Percentiles rank a stretch among this genome's conserved stretches.
Conservation (phyloP, 2,113 vertebrate genomes). For the Vulpes lagopus region DNA sequence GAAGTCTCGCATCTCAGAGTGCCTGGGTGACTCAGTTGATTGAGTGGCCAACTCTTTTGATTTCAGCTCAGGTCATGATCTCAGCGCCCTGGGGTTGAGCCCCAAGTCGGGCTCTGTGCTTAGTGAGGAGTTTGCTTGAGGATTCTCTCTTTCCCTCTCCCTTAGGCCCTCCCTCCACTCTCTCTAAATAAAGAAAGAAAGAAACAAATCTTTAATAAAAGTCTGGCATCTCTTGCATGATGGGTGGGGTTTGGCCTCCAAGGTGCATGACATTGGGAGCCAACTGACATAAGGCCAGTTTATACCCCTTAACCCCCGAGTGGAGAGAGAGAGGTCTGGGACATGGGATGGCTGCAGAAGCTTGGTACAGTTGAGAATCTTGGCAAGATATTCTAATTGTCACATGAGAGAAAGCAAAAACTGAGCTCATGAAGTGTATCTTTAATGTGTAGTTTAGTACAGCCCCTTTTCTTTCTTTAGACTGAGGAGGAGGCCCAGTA, state of each 20-base stretch:
- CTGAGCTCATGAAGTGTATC: neutral
- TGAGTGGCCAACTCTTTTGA: neutral
- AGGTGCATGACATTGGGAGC: neutral
- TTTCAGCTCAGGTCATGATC: neutral
- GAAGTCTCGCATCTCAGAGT: neutral
- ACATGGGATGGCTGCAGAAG: neutral
- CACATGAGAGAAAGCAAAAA: neutral
- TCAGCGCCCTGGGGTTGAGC: neutral
- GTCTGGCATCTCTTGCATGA: neutral
- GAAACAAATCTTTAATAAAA: neutral
- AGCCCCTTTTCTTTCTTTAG: neutral
- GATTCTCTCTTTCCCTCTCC: neutral
- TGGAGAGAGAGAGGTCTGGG: neutral
- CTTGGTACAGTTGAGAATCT: neutral
- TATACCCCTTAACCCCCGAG: accelerated
- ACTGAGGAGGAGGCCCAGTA: neutral
- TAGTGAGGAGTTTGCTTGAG: neutral
- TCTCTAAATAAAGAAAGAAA: neutral
- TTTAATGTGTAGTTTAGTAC: neutral
- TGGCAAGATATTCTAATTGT: neutral
- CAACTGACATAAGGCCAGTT: neutral
- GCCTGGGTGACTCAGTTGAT: neutral
- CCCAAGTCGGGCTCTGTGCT: neutral
- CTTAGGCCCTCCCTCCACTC: neutral
- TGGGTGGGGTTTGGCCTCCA: neutral